A percentile compares a stretch with the other conserved stretches of the same genome.
Evolutionary conservation across 2,113 vertebrate species (phyloP).

Genomic region (Castor canadensis): DNA sequence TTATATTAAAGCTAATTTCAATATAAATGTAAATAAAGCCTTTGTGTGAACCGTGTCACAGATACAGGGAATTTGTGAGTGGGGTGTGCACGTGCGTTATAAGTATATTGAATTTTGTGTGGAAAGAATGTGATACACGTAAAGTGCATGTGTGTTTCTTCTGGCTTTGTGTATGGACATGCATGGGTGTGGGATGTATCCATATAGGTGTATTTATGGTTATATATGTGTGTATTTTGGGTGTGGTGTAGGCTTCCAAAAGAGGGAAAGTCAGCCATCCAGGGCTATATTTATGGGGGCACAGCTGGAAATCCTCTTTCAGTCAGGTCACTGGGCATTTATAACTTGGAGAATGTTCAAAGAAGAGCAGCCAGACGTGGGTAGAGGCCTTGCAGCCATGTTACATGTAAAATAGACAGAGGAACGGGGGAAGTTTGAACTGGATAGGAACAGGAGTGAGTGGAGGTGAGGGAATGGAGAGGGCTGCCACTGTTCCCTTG

Average conservation of each 20-base stretch:
- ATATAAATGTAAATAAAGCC: conserved; percentile 1
- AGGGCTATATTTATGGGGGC: conserved; percentile 61
- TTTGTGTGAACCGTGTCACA: background rate
- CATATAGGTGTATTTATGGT: background rate
- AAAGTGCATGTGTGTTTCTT: background rate
- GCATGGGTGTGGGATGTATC: background rate
- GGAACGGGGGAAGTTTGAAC: background rate
- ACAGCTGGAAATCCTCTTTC: conserved; percentile 65
- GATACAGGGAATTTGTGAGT: background rate
- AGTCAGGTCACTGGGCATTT: conserved; percentile 37
- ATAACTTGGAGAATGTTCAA: conserved; percentile 57
- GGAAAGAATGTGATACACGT: background rate
- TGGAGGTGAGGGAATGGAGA: background rate
- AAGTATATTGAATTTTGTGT: background rate
- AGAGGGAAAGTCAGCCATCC: conserved; percentile 29
- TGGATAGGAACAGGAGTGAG: background rate
- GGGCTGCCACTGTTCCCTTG: background rate
- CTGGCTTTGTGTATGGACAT: background rate
- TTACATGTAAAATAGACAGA: conserved; percentile 31
- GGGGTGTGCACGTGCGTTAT: background rate
- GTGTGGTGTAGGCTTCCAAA: conserved; percentile 30
- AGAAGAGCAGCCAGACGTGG: conserved; percentile 36
- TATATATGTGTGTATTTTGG: background rate
- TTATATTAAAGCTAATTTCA: conserved; percentile 35
- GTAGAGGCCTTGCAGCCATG: background rate